Conservation (phyloP, 2,888 invertebrate species). For the Ceramica pisi region DNA sequence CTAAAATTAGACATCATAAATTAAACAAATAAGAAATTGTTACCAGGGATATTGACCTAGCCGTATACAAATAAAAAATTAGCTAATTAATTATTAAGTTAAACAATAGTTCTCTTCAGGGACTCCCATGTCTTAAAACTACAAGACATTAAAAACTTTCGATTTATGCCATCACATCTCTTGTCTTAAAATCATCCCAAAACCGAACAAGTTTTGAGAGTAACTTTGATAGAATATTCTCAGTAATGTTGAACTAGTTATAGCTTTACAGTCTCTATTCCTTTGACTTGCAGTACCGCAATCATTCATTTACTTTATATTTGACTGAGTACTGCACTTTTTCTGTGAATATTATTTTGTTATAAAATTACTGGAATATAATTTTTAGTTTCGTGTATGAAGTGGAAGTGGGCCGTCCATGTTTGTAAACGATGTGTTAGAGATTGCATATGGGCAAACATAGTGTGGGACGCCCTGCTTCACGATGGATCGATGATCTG, state of each 20-base stretch:
- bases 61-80: too few species aligned
- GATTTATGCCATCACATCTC: constrained; percentile 1
- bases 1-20: too few species aligned
- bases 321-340: constrained; percentile 20
- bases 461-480: too few species aligned
- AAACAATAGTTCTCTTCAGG: too few species aligned
- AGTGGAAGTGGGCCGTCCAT: too few species aligned
- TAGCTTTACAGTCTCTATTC: constrained; percentile 14
- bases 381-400: too few species aligned
- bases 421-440: too few species aligned
- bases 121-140: neutral
- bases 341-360: constrained; percentile 2
- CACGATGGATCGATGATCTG: too few species aligned
- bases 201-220: constrained; percentile 37
- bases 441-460: too few species aligned
- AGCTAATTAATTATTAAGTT: too few species aligned
- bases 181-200: constrained; percentile 20
- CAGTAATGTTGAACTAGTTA: constrained; percentile 6
- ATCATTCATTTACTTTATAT: constrained; percentile 42
- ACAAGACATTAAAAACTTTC: constrained; percentile 6
- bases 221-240: constrained; percentile 45
- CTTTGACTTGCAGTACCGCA: constrained; percentile 33
- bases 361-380: neutral
- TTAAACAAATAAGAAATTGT: too few species aligned
- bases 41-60: too few species aligned